Conservation (phyloP, 2,797 vertebrate species). For the Cryptoprocta ferox region DNA sequence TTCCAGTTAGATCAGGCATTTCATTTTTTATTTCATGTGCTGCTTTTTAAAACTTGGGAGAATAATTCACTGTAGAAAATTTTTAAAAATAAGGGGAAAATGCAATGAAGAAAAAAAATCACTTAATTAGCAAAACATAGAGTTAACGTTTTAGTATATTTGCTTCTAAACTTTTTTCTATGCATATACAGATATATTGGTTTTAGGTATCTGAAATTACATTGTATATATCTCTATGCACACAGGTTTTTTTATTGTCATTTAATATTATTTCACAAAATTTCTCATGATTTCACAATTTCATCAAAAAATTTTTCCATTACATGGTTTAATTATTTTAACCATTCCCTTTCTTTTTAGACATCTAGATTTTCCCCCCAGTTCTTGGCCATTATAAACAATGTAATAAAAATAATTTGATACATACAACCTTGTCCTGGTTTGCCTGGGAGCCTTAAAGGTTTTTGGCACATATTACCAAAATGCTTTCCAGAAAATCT, state of each 20-base stretch:
- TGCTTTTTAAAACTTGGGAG: background rate
- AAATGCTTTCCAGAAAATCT: conserved; percentile 59
- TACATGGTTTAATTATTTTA: conserved; percentile 17
- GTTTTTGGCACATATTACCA: background rate
- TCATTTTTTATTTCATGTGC: background rate
- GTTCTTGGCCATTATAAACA: conserved; percentile 18
- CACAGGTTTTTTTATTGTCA: background rate
- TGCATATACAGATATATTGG: background rate
- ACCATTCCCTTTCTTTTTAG: background rate
- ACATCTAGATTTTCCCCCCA: background rate
- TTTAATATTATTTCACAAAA: background rate
- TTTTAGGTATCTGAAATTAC: background rate
- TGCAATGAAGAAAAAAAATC: background rate
- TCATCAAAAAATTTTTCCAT: background rate
- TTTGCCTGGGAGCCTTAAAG: background rate
- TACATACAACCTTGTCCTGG: background rate
- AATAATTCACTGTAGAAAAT: background rate
- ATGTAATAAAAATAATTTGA: conserved; percentile 17
- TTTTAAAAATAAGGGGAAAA: background rate
- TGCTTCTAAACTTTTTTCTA: background rate
- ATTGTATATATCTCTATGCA: background rate
- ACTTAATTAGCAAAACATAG: background rate
- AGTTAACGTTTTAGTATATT: background rate
- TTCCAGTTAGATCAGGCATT: background rate
- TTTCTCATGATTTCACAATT: conserved; percentile 18